Evolutionary conservation across 2,888 invertebrate species (phyloP).

Genomic region (Dasysyrphus tricinctus): DNA sequence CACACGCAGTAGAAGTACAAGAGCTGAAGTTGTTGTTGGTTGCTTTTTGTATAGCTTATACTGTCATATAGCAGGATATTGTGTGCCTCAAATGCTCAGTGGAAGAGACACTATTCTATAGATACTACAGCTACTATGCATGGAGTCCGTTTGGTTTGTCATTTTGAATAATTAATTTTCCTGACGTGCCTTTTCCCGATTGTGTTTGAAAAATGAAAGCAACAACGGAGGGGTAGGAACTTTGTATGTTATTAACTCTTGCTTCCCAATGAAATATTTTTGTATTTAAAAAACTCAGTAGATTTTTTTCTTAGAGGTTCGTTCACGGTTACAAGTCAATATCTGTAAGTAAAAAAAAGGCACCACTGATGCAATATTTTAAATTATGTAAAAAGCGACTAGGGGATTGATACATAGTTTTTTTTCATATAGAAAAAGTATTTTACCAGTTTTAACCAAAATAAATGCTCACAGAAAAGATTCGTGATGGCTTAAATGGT

Average conservation of each 20-base stretch:
- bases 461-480: too few relatives aligned
- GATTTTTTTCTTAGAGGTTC: not conserved
- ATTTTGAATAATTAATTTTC: constrained; percentile 64
- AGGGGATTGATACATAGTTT: too few relatives aligned
- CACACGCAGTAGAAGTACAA: not conserved
- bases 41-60: not conserved
- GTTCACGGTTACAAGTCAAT: not conserved
- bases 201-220: constrained; percentile 40
- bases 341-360: not conserved
- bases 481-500: too few relatives aligned
- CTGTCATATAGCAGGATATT: constrained; percentile 35
- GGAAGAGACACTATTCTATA: constrained; percentile 15
- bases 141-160: constrained; percentile 47
- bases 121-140: not conserved
- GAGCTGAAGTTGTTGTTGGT: not conserved
- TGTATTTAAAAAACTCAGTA: not conserved
- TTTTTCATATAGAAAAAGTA: too few relatives aligned
- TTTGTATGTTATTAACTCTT: not conserved
- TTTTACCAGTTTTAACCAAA: too few relatives aligned
- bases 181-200: constrained; percentile 43
- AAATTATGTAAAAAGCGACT: too few relatives aligned
- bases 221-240: not conserved
- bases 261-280: not conserved
- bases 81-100: constrained; percentile 29
- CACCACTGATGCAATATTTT: not conserved